Evolutionary conservation across 2,888 invertebrate species (phyloP).

Genomic region (Phasia obesa): DNA sequence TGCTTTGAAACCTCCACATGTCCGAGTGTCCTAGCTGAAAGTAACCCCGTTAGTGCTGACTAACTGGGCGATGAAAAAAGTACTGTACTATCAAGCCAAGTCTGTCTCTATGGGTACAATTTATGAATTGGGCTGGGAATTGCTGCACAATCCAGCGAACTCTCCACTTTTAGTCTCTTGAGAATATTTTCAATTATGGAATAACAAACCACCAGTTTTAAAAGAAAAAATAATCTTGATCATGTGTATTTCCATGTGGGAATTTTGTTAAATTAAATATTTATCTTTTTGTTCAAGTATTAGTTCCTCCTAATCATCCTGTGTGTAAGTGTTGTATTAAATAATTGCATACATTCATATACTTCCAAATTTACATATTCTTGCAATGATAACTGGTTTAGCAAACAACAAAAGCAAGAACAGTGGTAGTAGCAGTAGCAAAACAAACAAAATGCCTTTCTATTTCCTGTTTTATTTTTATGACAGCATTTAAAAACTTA

Average conservation of each 20-base stretch:
- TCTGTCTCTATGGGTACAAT: no score
- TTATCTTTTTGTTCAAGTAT: conserved; percentile 47
- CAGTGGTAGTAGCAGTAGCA: conserved; percentile 1
- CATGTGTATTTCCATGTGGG: conserved; percentile 38
- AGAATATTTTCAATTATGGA: no score
- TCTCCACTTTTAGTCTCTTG: no score
- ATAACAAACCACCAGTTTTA: no score
- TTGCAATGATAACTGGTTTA: conserved; percentile 59
- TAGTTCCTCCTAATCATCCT: conserved; percentile 12
- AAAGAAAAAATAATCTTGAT: background rate
- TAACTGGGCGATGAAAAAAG: no score
- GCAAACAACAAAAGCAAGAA: conserved; percentile 34
- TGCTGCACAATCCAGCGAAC: no score
- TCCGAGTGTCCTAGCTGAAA: no score
- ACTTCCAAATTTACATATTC: background rate
- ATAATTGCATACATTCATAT: background rate
- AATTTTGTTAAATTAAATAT: conserved; percentile 20
- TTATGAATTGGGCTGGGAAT: no score
- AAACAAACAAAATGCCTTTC: conserved; percentile 70
- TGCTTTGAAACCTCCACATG: no score
- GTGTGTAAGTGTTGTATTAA: conserved; percentile 8
- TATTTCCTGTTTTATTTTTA: conserved; percentile 72
- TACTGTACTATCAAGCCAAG: no score
- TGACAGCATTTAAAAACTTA: conserved; percentile 66
- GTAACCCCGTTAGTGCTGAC: no score